phyloP scores from a whole-genome alignment of 2,797 vertebrate genomes.

The Aphelocoma californica region DNA sequence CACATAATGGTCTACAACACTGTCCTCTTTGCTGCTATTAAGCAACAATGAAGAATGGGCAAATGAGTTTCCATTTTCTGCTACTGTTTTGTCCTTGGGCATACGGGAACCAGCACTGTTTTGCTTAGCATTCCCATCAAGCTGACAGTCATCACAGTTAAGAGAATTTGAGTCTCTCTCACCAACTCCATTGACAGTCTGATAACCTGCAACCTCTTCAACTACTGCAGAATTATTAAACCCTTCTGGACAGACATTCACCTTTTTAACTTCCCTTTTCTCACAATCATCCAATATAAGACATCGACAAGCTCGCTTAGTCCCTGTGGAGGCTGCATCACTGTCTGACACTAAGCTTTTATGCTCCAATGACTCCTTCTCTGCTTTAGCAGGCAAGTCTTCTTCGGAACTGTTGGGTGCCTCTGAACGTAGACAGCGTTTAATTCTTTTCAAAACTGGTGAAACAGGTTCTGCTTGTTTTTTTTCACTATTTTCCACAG shows the following conservation, averaged over 20 bases:
- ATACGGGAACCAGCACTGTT: constrained; percentile 69
- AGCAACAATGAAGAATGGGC: constrained; percentile 78
- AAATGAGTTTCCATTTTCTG: constrained; percentile 78
- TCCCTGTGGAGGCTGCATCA: constrained; percentile 75
- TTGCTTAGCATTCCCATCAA: constrained; percentile 70
- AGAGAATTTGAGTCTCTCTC: constrained; percentile 81
- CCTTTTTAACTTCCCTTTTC: constrained; percentile 85
- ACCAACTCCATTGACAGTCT: constrained; percentile 88
- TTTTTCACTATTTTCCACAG: constrained; percentile 84
- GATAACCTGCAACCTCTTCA: constrained; percentile 77
- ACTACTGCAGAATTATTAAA: constrained; percentile 74
- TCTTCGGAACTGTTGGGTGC: constrained; percentile 86
- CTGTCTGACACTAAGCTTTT: constrained; percentile 78
- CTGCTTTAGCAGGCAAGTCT: constrained; percentile 77
- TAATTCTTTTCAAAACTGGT: constrained; percentile 89
- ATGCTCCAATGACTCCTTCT: constrained; percentile 79
- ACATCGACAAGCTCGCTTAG: constrained; percentile 80
- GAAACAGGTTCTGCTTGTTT: constrained; percentile 77
- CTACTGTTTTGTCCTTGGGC: constrained; percentile 79
- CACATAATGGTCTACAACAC: constrained; percentile 88
- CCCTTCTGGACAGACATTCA: constrained; percentile 72
- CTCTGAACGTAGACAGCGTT: constrained; percentile 87
- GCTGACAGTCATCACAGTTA: constrained; percentile 78
- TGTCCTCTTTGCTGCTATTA: constrained; percentile 84
- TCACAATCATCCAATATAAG: constrained; percentile 84